Conservation (phyloP, 2,888 invertebrate genomes). For the Lasioglossum villosulum region DNA sequence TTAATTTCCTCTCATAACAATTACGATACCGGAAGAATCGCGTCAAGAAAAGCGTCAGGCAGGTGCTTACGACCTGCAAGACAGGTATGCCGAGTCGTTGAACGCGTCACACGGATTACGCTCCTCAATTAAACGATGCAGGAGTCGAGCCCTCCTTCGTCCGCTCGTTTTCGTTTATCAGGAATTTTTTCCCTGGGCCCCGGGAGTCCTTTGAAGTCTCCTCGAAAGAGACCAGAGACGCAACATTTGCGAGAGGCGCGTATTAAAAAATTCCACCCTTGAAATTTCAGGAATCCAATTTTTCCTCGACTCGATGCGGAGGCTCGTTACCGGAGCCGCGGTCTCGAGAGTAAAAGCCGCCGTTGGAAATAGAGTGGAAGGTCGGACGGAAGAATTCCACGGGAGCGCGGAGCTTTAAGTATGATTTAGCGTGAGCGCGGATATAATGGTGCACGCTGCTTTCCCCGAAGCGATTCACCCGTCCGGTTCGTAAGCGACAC, state of each 20-base stretch:
- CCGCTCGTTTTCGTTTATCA: constrained; percentile 26
- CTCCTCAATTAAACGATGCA: constrained; percentile 36
- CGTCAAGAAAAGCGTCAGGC: not conserved
- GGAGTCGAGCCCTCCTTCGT: not conserved
- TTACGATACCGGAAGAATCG: not conserved
- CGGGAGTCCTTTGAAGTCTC: constrained; percentile 54
- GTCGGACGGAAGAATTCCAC: constrained; percentile 18
- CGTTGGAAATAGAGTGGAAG: constrained; percentile 62
- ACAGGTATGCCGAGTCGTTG: not conserved
- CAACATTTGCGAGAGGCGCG: constrained; percentile 58
- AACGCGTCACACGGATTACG: not conserved
- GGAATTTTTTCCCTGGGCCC: constrained; percentile 30
- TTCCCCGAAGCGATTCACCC: constrained; percentile 64
- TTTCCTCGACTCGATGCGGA: constrained; percentile 56
- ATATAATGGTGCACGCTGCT: constrained; percentile 65
- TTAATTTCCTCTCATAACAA: not conserved
- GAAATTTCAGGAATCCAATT: constrained; percentile 73
- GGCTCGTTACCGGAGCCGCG: constrained; percentile 67
- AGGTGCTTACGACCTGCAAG: not conserved
- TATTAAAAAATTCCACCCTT: constrained; percentile 73
- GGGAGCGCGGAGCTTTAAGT: constrained; percentile 58
- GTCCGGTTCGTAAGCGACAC: constrained; percentile 60
- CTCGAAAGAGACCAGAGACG: constrained; percentile 48
- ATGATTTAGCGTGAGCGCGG: constrained; percentile 66
- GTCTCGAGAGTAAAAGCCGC: constrained; percentile 54